Conservation (phyloP, 2,888 invertebrate species). For the Ophioninae sp. region DNA sequence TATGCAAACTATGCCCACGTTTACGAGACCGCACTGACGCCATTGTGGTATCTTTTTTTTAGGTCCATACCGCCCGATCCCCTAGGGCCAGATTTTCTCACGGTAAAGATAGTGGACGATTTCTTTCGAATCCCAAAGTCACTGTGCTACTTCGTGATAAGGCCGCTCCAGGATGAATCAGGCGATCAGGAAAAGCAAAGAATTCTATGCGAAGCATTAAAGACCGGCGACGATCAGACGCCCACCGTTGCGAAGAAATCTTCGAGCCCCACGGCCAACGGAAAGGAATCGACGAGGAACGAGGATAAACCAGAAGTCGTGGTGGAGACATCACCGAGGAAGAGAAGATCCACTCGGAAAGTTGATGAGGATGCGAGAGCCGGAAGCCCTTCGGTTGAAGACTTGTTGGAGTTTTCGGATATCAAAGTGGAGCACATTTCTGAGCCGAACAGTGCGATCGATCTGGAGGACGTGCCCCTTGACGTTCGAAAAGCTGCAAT, state of each 20-base stretch:
- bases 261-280: background rate
- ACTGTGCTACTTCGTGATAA: constrained; percentile 58
- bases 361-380: background rate
- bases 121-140: constrained; percentile 63
- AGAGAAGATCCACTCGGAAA: background rate
- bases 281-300: background rate
- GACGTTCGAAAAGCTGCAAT: constrained; percentile 14
- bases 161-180: constrained; percentile 7
- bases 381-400: background rate
- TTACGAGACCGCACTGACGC: constrained; percentile 31
- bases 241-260: background rate
- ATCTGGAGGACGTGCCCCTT: constrained; percentile 36
- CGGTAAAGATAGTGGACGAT: constrained; percentile 60
- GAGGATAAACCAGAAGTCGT: background rate
- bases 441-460: background rate
- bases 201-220: background rate
- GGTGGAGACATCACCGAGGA: background rate
- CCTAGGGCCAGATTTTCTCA: constrained; percentile 60
- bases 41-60: constrained; percentile 54
- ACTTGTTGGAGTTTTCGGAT: background rate
- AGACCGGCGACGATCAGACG: background rate
- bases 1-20: background rate
- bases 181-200: background rate
- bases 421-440: background rate
- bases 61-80: constrained; percentile 60